phyloP scores from a whole-genome alignment of 2,797 vertebrate genomes.

The Eulemur rubriventer region DNA sequence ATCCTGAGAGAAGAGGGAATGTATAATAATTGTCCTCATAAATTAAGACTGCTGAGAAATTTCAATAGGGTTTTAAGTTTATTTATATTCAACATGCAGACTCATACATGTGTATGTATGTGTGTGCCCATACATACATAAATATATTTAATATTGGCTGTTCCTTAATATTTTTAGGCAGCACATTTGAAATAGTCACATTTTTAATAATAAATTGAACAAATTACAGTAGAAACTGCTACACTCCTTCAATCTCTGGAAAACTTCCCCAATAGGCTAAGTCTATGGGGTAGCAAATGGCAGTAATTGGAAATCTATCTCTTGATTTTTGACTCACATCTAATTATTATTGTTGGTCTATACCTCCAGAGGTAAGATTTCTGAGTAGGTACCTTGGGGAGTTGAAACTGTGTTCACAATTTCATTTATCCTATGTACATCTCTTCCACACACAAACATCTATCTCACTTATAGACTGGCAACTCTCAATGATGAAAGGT shows the following conservation, averaged over 20 bases:
- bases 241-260: background rate
- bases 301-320: background rate
- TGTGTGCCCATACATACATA: background rate
- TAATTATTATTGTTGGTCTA: background rate
- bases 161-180: background rate
- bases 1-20: background rate
- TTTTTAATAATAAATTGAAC: background rate
- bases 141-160: background rate
- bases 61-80: background rate
- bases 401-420: background rate
- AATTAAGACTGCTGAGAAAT: background rate
- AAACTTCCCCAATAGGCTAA: background rate
- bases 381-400: background rate
- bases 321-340: background rate
- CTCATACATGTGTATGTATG: fast-evolving
- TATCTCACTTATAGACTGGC: background rate
- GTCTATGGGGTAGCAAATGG: background rate
- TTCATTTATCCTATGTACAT: background rate
- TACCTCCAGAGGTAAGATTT: background rate
- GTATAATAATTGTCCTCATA: background rate
- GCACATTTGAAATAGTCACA: background rate
- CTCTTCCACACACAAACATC: background rate
- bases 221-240: background rate
- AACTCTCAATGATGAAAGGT: background rate
- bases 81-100: background rate